These are phyloP conservation scores for Montifringilla adamsi DNA, from an alignment of 2,113 vertebrate species.

Conservation along the genomic window DNA sequence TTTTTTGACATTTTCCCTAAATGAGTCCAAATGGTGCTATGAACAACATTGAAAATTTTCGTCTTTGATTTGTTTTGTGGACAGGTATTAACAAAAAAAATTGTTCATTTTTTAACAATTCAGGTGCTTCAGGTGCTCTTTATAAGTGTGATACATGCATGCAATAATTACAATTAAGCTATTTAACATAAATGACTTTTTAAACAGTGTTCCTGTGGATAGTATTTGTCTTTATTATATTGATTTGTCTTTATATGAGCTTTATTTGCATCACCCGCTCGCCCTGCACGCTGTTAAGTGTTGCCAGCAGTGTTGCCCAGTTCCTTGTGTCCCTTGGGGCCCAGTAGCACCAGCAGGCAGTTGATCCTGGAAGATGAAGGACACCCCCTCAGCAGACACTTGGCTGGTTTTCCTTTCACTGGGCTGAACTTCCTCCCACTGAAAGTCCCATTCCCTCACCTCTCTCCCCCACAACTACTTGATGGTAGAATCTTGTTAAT, in stretches of 20 bases:
- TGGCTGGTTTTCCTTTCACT: background rate
- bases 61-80: background rate
- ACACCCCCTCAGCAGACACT: background rate
- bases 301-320: background rate
- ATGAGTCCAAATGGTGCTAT: background rate
- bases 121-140: background rate
- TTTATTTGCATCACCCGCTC: background rate
- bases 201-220: background rate
- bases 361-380: background rate
- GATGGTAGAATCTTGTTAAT: background rate
- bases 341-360: background rate
- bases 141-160: background rate
- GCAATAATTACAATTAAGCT: background rate
- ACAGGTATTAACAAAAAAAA: background rate
- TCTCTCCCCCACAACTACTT: background rate
- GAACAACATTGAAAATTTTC: background rate
- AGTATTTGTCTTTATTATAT: background rate
- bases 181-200: background rate
- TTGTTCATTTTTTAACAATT: no score
- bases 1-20: background rate
- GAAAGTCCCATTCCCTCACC: background rate
- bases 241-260: background rate
- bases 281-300: rapidly evolving
- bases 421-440: background rate
- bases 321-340: background rate